Conservation (phyloP, 2,888 invertebrate species). For the Steinernema carpocapsae region DNA sequence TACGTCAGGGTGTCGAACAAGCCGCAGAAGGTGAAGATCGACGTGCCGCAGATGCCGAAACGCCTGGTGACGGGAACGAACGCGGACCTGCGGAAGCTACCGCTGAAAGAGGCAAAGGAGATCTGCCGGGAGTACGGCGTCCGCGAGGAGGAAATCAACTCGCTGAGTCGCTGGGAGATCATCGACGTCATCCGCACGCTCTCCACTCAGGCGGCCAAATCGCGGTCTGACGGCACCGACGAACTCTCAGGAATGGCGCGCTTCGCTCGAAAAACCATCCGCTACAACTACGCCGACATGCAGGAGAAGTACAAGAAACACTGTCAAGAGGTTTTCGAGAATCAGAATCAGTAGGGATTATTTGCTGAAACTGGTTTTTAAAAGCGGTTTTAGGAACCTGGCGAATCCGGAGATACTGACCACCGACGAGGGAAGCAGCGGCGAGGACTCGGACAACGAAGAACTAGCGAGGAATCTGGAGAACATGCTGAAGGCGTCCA, state of each 20-base stretch:
- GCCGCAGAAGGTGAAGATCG: slow-evolving; percentile 75
- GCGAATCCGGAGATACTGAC: slow-evolving; percentile 89
- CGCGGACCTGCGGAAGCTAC: slow-evolving; percentile 91
- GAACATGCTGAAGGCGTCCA: slow-evolving; percentile 79
- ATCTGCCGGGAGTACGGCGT: slow-evolving; percentile 92
- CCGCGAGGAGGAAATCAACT: slow-evolving; percentile 86
- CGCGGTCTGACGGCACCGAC: slow-evolving; percentile 51
- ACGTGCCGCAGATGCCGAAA: slow-evolving; percentile 68
- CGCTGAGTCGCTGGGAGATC: slow-evolving; percentile 76
- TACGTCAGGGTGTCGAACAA: slow-evolving; percentile 97
- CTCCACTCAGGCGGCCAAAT: slow-evolving; percentile 89
- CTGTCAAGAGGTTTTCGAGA: slow-evolving; percentile 95
- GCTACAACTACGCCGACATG: slow-evolving; percentile 97
- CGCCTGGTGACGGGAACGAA: slow-evolving; percentile 90
- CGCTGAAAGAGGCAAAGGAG: slow-evolving; percentile 94
- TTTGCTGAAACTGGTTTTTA: too few species aligned
- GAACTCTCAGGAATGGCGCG: slow-evolving; percentile 84
- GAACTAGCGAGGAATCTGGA: slow-evolving; percentile 96
- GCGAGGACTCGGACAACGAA: slow-evolving; percentile 89
- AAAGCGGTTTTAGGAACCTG: slow-evolving; percentile 77
- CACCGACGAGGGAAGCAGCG: slow-evolving; percentile 93
- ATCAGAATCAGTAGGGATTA: slow-evolving; percentile 79
- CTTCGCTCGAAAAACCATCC: slow-evolving; percentile 89
- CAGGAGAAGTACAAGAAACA: slow-evolving; percentile 98
- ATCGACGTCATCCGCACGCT: slow-evolving; percentile 96